Evolutionary conservation across 2,797 vertebrate genomes (phyloP), one percentile per base, ranked within the genome.

Genomic region (Liparis tanakae): DNA sequence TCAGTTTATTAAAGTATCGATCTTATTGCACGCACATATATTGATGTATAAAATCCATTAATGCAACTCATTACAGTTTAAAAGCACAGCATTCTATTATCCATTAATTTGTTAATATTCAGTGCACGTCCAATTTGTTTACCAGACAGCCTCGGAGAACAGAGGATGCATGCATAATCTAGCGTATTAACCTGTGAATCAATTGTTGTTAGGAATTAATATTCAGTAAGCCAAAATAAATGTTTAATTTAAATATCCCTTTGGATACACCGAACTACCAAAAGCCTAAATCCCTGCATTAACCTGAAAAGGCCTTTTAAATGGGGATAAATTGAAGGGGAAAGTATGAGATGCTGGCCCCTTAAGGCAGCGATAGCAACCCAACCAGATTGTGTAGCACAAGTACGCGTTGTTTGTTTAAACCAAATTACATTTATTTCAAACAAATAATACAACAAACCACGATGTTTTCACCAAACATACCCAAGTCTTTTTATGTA

Each of bases 181-280:
- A 18, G 34, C 37, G 36, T 61, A 60, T 80, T 71, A 78, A 71
- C 69, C 51, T 62, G 20, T 67, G 67, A 85, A 74, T 56, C 66
- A 44, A 36, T 70, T 53, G 17, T 55, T 78, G 68, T 72, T 74
- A 44, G 61, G 62, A 63, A 44, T 33, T 70, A 39, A 69, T 76
- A 73, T 74, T 72, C 41, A 70, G 41, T 70, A 70, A 82, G 51
- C 66, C 61, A 30, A 72, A 73, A 72, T 72, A 44, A 61, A 58
- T 36, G 67, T 30, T 73, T 7, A 41, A 43, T 70, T 70, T 20
- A 70, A 72, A 81, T 4, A 54, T 63, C 57, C 53, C n/a, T 4
- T 30, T 14, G 39, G 30, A 57, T 54, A 48, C 34, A 61, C 9
- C 17, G 41, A 36, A 64, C 41, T n/a, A 36, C 41, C 64, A 14